These are phyloP conservation scores for Hymenopus coronatus DNA, from an alignment of 2,888 invertebrate genomes.

Conservation along the genomic window DNA sequence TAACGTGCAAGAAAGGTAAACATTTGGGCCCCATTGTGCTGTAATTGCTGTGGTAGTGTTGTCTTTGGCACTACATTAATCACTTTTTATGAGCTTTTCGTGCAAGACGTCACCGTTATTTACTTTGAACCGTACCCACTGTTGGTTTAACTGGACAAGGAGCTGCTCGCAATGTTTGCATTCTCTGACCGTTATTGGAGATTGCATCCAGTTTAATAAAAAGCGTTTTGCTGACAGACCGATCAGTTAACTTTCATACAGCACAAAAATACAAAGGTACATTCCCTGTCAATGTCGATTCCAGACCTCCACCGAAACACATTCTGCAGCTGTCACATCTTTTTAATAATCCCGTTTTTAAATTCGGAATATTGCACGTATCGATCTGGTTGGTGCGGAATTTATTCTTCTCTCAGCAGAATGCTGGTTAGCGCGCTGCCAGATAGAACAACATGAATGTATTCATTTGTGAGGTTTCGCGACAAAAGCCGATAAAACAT, in stretches of 20 bases:
- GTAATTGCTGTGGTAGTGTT: neutral
- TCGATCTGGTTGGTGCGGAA: neutral
- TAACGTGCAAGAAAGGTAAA: neutral
- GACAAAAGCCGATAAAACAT: no score
- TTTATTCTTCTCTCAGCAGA: no score
- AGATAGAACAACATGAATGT: no score
- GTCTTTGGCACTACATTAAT: neutral
- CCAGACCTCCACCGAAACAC: neutral
- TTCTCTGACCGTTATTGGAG: neutral
- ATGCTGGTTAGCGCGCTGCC: no score
- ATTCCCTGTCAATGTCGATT: neutral
- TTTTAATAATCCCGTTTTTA: neutral
- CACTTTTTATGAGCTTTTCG: neutral
- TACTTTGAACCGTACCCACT: neutral
- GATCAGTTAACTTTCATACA: neutral
- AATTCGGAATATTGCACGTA: neutral
- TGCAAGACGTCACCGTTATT: neutral
- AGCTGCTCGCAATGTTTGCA: neutral
- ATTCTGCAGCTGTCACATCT: neutral
- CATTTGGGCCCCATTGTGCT: neutral
- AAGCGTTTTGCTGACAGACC: neutral
- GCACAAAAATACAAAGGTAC: neutral
- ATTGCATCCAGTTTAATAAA: neutral
- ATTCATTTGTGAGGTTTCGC: no score
- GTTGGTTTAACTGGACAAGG: neutral